Conservation (phyloP, 2,888 invertebrate genomes). For the Hemicrepidius hirtus region DNA sequence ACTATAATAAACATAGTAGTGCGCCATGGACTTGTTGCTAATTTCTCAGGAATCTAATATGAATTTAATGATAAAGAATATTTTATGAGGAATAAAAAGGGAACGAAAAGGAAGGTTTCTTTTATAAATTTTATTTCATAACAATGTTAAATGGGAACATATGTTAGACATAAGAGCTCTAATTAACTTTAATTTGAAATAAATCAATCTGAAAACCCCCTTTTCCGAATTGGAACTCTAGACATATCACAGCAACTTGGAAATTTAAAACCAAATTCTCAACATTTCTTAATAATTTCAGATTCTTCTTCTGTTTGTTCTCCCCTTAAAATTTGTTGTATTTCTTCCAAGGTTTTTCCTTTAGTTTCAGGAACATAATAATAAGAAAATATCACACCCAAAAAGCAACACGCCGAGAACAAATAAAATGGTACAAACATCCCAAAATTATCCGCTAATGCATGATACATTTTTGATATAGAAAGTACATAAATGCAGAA, state of each 20-base stretch:
- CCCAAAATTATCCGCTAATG: conserved; percentile 61
- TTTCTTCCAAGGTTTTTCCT: conserved; percentile 68
- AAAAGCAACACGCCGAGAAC: conserved; percentile 60
- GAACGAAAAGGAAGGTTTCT: no score
- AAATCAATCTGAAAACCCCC: no score
- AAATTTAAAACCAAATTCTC: neutral
- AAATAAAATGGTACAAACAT: conserved; percentile 64
- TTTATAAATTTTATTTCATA: no score
- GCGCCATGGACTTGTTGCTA: no score
- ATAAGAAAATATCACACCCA: conserved; percentile 60
- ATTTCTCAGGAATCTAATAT: no score
- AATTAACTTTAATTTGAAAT: no score
- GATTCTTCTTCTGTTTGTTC: conserved; percentile 2
- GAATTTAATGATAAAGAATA: no score
- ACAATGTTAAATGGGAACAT: no score
- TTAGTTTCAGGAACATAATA: conserved; percentile 67
- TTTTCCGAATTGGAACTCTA: no score
- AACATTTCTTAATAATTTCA: conserved; percentile 1
- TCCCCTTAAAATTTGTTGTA: conserved; percentile 64
- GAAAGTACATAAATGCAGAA: conserved; percentile 58
- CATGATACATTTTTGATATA: conserved; percentile 63
- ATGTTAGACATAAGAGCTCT: no score
- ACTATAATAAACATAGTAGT: no score
- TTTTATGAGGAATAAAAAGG: no score
- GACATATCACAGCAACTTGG: conserved; percentile 5